A percentile compares a stretch with the other conserved stretches of the same genome.
Evolutionary conservation across 2,888 invertebrate species (phyloP).

Genomic region (Sylvicola cinctus): DNA sequence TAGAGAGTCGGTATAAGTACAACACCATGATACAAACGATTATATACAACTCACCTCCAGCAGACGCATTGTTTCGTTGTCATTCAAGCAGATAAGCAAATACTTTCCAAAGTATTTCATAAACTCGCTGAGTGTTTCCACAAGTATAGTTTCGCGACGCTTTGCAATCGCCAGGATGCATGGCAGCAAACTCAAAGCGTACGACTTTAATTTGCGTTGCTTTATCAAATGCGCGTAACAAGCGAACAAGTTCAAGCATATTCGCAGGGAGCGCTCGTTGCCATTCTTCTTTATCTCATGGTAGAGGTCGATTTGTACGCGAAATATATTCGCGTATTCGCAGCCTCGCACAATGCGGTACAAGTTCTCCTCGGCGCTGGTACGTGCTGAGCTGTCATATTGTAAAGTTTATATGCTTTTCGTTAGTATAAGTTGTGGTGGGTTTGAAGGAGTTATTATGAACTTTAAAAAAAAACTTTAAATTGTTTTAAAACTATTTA

Average conservation of each 20-base stretch:
- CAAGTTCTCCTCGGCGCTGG: conserved; percentile 63
- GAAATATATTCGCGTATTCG: conserved; percentile 44
- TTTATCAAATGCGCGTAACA: conserved; percentile 53
- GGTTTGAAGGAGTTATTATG: no score
- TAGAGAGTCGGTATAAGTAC: no score
- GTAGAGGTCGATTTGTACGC: conserved; percentile 60
- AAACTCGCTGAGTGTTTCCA: conserved; percentile 22
- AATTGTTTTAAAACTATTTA: no score
- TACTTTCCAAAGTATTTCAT: conserved; percentile 19
- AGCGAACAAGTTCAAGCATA: conserved; percentile 56
- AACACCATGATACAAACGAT: no score
- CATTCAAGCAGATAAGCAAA: conserved; percentile 22
- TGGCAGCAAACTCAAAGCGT: conserved; percentile 52
- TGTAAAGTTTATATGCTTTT: no score
- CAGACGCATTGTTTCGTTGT: conserved; percentile 21
- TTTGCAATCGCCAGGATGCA: conserved; percentile 49
- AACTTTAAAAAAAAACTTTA: no score
- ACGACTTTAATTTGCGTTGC: conserved; percentile 58
- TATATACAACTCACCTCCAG: conserved; percentile 20
- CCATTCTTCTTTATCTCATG: conserved; percentile 68
- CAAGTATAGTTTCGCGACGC: conserved; percentile 34
- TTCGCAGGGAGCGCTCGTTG: conserved; percentile 36
- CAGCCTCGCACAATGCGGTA: conserved; percentile 53
- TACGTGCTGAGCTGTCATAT: conserved; percentile 27
- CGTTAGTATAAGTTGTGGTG: no score